These are phyloP conservation scores for Microtus agrestis DNA, from an alignment of 2,797 vertebrate species.

Conservation along the genomic window DNA sequence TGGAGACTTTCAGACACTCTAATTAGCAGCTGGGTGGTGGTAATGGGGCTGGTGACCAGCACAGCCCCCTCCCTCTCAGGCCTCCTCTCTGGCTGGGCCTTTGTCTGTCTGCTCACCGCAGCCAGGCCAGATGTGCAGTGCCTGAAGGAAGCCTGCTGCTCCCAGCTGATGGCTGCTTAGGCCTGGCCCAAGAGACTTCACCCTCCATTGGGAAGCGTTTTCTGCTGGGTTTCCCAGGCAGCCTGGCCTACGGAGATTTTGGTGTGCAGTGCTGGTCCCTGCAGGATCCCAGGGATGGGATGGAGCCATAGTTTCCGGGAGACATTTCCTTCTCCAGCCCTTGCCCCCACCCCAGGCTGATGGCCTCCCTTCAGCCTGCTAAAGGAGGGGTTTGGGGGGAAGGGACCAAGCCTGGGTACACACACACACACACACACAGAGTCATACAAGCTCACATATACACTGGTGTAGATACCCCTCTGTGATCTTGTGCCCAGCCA, in stretches of 20 bases:
- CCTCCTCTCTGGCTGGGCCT: constrained; percentile 17
- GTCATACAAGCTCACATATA: background rate
- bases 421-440: background rate
- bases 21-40: constrained; percentile 39
- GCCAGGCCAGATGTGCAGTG: background rate
- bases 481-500: background rate
- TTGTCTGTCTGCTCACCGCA: constrained; percentile 56
- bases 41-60: too few species aligned
- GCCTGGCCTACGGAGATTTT: background rate
- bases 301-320: constrained; percentile 42
- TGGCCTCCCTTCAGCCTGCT: constrained; percentile 59
- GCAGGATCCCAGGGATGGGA: constrained; percentile 35
- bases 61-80: background rate
- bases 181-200: background rate
- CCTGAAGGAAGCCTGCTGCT: background rate
- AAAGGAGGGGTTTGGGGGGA: constrained; percentile 1
- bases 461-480: background rate
- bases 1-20: constrained; percentile 11
- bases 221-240: background rate
- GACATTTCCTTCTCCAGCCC: constrained; percentile 67
- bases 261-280: background rate
- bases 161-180: background rate
- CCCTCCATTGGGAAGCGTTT: background rate
- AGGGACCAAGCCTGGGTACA: background rate
- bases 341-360: background rate